These are phyloP conservation scores for Nyctalus aviator DNA, from an alignment of 2,797 vertebrate genomes.

Conservation along the genomic window DNA sequence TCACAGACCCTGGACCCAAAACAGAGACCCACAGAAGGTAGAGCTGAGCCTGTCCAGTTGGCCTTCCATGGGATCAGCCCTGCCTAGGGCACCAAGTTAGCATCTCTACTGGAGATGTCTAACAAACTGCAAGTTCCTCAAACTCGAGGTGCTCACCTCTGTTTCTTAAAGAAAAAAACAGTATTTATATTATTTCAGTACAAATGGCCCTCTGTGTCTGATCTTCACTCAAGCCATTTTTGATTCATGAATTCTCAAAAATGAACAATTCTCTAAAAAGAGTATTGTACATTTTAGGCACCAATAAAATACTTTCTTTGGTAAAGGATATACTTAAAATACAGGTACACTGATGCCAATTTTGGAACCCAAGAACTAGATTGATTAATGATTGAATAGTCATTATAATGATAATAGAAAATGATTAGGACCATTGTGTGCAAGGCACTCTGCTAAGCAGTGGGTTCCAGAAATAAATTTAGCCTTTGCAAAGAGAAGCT, in stretches of 20 bases:
- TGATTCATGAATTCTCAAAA: not conserved
- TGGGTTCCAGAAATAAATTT: slow-evolving; percentile 26
- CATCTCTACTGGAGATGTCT: not conserved
- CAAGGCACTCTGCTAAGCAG: not conserved
- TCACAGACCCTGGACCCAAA: not conserved
- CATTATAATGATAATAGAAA: not conserved
- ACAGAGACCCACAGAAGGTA: not conserved
- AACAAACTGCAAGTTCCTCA: not conserved
- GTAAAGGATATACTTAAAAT: not conserved
- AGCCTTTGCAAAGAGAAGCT: slow-evolving; percentile 1
- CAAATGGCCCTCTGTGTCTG: not conserved
- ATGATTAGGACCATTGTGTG: not conserved
- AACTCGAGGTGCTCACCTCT: not conserved
- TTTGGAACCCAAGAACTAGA: slow-evolving; percentile 24
- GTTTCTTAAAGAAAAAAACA: not conserved
- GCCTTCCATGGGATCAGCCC: not conserved
- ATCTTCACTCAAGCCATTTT: not conserved
- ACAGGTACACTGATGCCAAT: not conserved
- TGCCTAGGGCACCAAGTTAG: not conserved
- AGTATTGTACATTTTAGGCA: not conserved
- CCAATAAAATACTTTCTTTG: not conserved
- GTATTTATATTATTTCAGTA: not conserved
- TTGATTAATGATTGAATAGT: not conserved
- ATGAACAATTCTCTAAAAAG: not conserved
- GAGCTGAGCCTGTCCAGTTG: not conserved